A percentile compares a stretch with the other conserved stretches of the same genome.
These are phyloP conservation scores for Apis florea DNA, from an alignment of 1,140 invertebrate species.

Conservation along the genomic window DNA sequence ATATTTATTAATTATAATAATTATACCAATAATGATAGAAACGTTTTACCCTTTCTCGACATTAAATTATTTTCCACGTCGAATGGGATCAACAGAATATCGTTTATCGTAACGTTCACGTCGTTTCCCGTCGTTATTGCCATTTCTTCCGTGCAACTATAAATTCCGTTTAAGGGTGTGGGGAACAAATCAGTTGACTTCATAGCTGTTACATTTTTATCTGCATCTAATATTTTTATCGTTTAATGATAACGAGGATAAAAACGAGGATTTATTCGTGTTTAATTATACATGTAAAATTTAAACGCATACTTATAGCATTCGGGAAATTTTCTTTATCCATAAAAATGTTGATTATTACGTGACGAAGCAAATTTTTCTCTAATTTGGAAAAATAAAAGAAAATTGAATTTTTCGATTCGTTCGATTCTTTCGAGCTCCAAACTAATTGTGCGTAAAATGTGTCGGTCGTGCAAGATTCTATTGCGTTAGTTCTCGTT, in stretches of 20 bases:
- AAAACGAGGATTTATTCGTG: not conserved
- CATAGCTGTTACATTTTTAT: not conserved
- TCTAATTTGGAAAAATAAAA: rapidly evolving
- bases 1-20: too few species aligned
- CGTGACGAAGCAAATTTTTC: too few species aligned
- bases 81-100: not conserved
- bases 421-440: not conserved
- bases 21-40: too few species aligned
- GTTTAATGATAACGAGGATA: not conserved
- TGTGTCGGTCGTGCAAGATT: rapidly evolving
- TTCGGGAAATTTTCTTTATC: conserved; percentile 37
- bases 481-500: not conserved
- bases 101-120: not conserved
- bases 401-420: not conserved
- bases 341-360: conserved; percentile 12
- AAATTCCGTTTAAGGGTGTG: conserved; percentile 13
- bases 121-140: not conserved
- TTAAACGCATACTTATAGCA: conserved; percentile 23
- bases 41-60: not conserved
- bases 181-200: conserved; percentile 43
- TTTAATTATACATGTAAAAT: not conserved
- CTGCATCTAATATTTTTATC: not conserved
- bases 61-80: not conserved
- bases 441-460: rapidly evolving
- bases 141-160: conserved; percentile 38